phyloP scores from a whole-genome alignment of 2,113 vertebrate species.

The Craseonycteris thonglongyai region DNA sequence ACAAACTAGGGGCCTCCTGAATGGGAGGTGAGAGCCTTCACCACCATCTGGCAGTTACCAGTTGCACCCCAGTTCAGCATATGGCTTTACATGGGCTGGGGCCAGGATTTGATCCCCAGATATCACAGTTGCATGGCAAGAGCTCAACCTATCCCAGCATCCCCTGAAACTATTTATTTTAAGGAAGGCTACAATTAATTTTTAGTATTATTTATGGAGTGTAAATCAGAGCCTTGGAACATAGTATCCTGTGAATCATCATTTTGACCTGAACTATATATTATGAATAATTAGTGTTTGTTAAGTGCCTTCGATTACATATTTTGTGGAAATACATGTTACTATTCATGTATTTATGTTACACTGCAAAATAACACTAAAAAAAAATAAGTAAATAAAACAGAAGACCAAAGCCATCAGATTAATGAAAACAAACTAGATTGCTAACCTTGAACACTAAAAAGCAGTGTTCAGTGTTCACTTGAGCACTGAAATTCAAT shows the following conservation, averaged over 20 bases:
- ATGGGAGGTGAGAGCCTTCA: no score
- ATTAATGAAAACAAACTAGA: slow-evolving; percentile 13
- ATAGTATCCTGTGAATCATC: background rate
- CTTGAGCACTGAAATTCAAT: no score
- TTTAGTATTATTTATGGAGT: background rate
- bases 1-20: no score
- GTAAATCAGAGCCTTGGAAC: slow-evolving; percentile 2
- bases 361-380: background rate
- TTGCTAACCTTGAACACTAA: background rate
- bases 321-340: background rate
- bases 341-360: background rate
- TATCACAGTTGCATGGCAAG: no score
- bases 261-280: background rate
- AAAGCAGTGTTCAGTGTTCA: no score
- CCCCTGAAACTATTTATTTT: slow-evolving; percentile 16
- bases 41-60: no score
- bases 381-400: background rate
- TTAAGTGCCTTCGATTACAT: background rate
- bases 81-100: no score
- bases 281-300: background rate
- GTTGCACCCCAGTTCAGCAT: no score
- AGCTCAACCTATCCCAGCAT: no score
- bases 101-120: no score
- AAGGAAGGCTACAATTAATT: background rate
- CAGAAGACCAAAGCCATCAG: background rate